phyloP scores from a whole-genome alignment of 2,888 invertebrate genomes.

The Chrysopilus asiliformis region DNA sequence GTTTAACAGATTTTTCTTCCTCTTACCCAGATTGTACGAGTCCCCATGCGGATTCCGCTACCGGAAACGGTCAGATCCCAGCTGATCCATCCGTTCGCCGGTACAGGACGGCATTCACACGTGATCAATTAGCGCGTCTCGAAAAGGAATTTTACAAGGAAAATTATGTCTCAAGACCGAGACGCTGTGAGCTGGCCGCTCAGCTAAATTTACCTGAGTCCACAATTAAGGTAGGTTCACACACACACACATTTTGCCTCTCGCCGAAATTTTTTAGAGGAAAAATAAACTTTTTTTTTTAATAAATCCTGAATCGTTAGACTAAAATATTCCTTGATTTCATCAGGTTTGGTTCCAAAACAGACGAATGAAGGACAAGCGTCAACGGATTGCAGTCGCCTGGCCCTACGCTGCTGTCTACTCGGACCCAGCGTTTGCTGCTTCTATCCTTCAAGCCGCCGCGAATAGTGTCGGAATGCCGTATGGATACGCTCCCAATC shows the following conservation, averaged over 20 bases:
- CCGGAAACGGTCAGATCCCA: constrained; percentile 24
- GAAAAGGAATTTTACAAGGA: constrained; percentile 96
- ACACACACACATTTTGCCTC: too few species aligned
- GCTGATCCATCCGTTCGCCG: constrained; percentile 61
- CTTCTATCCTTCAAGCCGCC: constrained; percentile 81
- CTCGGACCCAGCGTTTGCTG: constrained; percentile 86
- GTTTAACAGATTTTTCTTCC: constrained; percentile 3
- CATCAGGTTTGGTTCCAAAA: constrained; percentile 78
- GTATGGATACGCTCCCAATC: constrained; percentile 47
- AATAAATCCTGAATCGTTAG: too few species aligned
- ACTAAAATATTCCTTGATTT: too few species aligned
- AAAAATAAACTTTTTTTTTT: constrained; percentile 16
- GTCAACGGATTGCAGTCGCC: constrained; percentile 83
- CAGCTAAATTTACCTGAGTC: constrained; percentile 89
- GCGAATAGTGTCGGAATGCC: constrained; percentile 57
- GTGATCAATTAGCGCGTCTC: constrained; percentile 80
- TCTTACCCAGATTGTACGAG: constrained; percentile 36
- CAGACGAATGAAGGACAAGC: constrained; percentile 63
- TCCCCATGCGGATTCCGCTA: constrained; percentile 29
- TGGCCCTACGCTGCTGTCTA: constrained; percentile 95
- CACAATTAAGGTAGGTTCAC: constrained; percentile 78
- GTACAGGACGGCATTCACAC: constrained; percentile 92
- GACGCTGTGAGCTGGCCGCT: constrained; percentile 87
- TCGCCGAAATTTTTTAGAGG: too few species aligned
- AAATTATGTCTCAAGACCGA: constrained; percentile 92